phyloP scores from a whole-genome alignment of 1,140 invertebrate genomes.

The Drosophila parabipectinata region DNA sequence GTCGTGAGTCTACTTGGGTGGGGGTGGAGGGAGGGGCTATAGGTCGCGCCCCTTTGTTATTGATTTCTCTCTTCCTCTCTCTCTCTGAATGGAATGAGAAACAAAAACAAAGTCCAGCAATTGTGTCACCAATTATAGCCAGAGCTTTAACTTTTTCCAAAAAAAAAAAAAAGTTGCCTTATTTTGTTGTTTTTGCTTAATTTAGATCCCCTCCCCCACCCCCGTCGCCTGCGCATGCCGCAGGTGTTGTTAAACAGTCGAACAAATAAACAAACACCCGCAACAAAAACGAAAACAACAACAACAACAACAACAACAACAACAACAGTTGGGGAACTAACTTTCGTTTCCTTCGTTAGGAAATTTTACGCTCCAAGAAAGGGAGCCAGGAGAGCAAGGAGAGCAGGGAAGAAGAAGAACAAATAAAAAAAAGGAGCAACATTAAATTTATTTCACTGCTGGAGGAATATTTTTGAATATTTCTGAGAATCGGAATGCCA shows the following conservation, averaged over 20 bases:
- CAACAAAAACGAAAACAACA: slow-evolving; percentile 48
- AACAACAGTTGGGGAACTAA: slow-evolving; percentile 60
- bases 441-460: slow-evolving; percentile 78
- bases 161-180: slow-evolving; percentile 18
- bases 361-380: slow-evolving; percentile 77
- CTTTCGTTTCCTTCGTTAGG: slow-evolving; percentile 78
- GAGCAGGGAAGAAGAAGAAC: slow-evolving; percentile 15
- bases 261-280: slow-evolving; percentile 74
- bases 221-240: slow-evolving; percentile 43
- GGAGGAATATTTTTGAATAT: slow-evolving; percentile 80
- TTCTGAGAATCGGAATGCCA: slow-evolving; percentile 77
- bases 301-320: slow-evolving; percentile 34
- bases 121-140: no score
- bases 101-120: slow-evolving; percentile 58
- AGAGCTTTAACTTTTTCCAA: slow-evolving; percentile 1
- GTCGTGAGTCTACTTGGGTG: slow-evolving; percentile 29
- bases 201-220: slow-evolving; percentile 52
- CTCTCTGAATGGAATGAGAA: background rate
- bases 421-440: slow-evolving; percentile 62
- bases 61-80: slow-evolving; percentile 51
- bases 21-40: no score
- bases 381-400: slow-evolving; percentile 10
- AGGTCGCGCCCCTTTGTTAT: slow-evolving; percentile 52
- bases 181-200: slow-evolving; percentile 51
- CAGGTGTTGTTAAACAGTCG: slow-evolving; percentile 81